Evolutionary conservation across 35 echinoderm and acorn worm species (phyloP).

Genomic region (Holothuria glaberrima): DNA sequence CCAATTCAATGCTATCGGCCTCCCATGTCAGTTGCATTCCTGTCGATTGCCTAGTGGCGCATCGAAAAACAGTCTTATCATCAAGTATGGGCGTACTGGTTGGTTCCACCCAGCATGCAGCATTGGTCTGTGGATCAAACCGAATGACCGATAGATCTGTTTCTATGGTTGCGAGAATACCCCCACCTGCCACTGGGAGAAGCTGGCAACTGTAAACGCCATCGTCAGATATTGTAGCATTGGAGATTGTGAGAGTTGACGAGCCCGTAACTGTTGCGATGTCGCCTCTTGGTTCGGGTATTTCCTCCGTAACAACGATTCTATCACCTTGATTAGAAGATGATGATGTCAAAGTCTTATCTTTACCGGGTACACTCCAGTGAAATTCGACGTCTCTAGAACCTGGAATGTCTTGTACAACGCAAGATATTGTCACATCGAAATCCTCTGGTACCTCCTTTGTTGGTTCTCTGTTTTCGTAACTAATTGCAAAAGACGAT

Average conservation of each 20-base stretch:
- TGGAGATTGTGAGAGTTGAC: neutral
- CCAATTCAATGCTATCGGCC: neutral
- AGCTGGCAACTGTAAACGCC: conserved; percentile 9
- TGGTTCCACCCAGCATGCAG: conserved; percentile 30
- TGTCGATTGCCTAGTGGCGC: neutral
- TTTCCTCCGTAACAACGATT: neutral
- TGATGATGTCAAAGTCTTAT: neutral
- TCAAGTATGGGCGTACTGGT: neutral
- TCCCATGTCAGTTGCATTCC: neutral
- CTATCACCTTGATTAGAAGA: neutral
- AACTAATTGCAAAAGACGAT: neutral
- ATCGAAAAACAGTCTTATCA: neutral
- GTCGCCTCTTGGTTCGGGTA: conserved; percentile 26
- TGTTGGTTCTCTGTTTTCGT: conserved; percentile 17
- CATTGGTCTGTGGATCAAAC: conserved; percentile 19
- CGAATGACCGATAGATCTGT: neutral
- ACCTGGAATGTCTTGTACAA: neutral
- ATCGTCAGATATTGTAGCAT: neutral
- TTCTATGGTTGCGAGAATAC: neutral
- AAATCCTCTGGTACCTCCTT: neutral
- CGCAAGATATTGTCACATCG: conserved; percentile 5
- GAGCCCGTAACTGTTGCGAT: neutral
- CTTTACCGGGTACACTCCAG: conserved; percentile 15
- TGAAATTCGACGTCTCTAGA: neutral
- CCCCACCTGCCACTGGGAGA: neutral